Evolutionary conservation across 2,888 invertebrate genomes (phyloP).

Genomic region (Athrips mouffetella): DNA sequence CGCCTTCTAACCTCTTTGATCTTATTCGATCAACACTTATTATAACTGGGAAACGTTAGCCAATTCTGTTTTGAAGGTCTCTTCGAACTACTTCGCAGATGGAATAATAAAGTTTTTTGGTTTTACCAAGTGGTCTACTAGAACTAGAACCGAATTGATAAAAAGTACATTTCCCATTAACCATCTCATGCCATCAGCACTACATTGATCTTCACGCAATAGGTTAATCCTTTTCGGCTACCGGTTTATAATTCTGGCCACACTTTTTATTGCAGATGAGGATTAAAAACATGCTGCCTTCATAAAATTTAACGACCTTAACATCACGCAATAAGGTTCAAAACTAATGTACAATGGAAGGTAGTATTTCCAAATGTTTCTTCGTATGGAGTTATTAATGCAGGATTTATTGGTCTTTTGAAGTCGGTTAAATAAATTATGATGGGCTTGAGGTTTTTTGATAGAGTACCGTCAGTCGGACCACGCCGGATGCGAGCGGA

Average conservation of each 20-base stretch:
- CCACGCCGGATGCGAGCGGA: slow-evolving; percentile 32
- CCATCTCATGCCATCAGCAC: slow-evolving; percentile 42
- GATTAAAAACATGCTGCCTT: slow-evolving; percentile 38
- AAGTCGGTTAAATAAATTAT: slow-evolving; percentile 48
- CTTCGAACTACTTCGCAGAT: too few relatives aligned
- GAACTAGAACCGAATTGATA: not conserved
- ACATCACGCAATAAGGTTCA: slow-evolving; percentile 16
- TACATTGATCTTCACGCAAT: slow-evolving; percentile 56
- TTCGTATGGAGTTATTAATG: slow-evolving; percentile 58
- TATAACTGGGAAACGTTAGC: too few relatives aligned
- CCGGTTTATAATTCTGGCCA: slow-evolving; percentile 55
- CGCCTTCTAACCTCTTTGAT: too few relatives aligned
- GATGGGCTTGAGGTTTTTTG: slow-evolving; percentile 36
- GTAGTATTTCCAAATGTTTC: slow-evolving; percentile 29
- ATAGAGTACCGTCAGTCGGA: slow-evolving; percentile 19
- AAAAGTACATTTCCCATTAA: slow-evolving; percentile 3
- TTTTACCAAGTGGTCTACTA: not conserved
- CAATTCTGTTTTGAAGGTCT: too few relatives aligned
- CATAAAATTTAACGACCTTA: not conserved
- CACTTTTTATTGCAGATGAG: slow-evolving; percentile 51
- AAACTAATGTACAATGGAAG: slow-evolving; percentile 12
- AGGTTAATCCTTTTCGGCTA: slow-evolving; percentile 68
- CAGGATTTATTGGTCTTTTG: slow-evolving; percentile 57
- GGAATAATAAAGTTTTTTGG: too few relatives aligned
- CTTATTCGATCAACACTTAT: too few relatives aligned